Base-by-base conservation (phyloP, 2,888 invertebrate genomes). In the Stictocephala bisonia region DNA sequence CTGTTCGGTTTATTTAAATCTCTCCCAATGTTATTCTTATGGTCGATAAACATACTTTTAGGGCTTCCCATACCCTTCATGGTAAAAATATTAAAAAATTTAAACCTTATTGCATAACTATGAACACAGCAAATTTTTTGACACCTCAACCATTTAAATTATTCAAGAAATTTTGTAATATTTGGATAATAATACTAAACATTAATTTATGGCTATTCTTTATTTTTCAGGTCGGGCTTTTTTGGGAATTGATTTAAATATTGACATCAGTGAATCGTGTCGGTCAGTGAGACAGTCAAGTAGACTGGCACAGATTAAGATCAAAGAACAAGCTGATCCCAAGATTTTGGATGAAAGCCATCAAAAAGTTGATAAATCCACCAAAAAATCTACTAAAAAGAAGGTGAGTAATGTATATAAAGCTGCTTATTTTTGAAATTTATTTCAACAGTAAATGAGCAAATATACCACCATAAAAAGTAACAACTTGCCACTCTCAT, bases 251-350 rank as follows among this genome's bases (percentile, higher is more conserved):
- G 41, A 58, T 9, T n/a, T 71, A 6, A 18, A 56, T 58, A 41
- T 58, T 44, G 58, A 71, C 18, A 20, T 58, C 15, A 58, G 11
- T n/a, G 70, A 58, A 15, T 58, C 58, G 0, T 72, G 77, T 11
- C 53, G 76, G 7, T 72, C 72, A 24, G 75, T 94, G 3, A 85
- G 96, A 6, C 93, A 93, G 81, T 94, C 94, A 1, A 86, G 95
- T 0, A 87, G 96, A 74, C 93, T 96, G 79, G 96, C 95, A 0
- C 94, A 94, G 83, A 87, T 94, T 80, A 93, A 95, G 83, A 94
- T 95, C 73, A 91, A 90, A 77, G 95, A 95, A 81, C 94, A 95
- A 82, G 93, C 93, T 0, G 93, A 95, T 75, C 84, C 92, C 0
- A 85, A 92, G 11, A 89, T 91, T 76, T 83, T 90, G 66, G 93